These are phyloP conservation scores for Corythoichthys haematopterus DNA, from an alignment of 2,113 vertebrate genomes.

Conservation along the genomic window DNA sequence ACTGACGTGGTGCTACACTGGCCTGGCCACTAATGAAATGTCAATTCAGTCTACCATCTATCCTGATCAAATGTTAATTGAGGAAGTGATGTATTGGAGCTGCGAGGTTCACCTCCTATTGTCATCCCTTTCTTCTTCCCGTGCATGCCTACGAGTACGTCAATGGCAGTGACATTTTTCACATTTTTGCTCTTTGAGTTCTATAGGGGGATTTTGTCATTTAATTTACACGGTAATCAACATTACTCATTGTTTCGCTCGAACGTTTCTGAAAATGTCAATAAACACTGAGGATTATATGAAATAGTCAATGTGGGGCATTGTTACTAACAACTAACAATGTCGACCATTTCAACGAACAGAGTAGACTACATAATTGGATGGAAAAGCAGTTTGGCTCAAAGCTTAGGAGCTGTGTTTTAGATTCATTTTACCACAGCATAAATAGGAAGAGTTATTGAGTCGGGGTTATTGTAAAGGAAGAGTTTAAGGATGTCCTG, in stretches of 20 bases:
- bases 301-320: background rate
- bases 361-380: background rate
- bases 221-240: background rate
- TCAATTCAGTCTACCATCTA: conserved; percentile 51
- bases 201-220: background rate
- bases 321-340: background rate
- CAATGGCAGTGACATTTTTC: background rate
- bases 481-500: background rate
- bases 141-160: background rate
- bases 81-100: conserved; percentile 45
- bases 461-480: background rate
- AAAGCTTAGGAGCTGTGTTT: background rate
- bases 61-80: conserved; percentile 61
- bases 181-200: background rate
- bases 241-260: background rate
- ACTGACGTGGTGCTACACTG: conserved; percentile 34
- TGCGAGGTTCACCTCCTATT: conserved; percentile 9
- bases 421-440: background rate
- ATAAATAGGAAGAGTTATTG: background rate
- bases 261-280: background rate
- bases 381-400: background rate
- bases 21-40: conserved; percentile 58
- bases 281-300: background rate
- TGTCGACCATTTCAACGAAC: too few species aligned
- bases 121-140: conserved; percentile 2